These are phyloP conservation scores for Rhabditoides inermis DNA, from an alignment of 2,888 invertebrate species.

Conservation along the genomic window DNA sequence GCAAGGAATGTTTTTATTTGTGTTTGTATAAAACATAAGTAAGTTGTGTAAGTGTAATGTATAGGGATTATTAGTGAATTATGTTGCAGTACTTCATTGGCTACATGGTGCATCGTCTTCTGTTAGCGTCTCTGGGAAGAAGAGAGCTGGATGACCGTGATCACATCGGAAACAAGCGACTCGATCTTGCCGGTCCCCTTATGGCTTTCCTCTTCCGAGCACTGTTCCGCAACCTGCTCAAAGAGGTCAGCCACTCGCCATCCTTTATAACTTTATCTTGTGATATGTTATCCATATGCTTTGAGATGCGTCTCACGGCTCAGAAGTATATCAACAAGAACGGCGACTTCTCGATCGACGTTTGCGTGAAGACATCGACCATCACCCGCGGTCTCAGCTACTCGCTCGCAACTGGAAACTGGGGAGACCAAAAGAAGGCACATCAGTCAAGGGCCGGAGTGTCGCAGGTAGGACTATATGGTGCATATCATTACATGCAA, in stretches of 20 bases:
- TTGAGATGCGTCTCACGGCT: slow-evolving; percentile 94
- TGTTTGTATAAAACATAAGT: too few relatives aligned
- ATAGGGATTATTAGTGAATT: too few relatives aligned
- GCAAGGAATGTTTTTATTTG: slow-evolving; percentile 60
- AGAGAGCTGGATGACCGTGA: slow-evolving; percentile 96
- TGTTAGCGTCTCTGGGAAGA: slow-evolving; percentile 86
- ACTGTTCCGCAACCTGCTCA: slow-evolving; percentile 53
- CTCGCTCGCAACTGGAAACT: slow-evolving; percentile 96
- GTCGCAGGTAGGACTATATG: slow-evolving; percentile 63
- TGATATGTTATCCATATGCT: neutral
- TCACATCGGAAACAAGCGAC: slow-evolving; percentile 94
- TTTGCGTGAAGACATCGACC: slow-evolving; percentile 70
- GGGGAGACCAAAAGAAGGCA: slow-evolving; percentile 99
- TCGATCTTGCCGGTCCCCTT: slow-evolving; percentile 93
- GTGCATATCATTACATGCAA: neutral
- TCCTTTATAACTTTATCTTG: neutral
- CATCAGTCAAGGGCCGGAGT: slow-evolving; percentile 95
- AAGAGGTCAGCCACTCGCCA: slow-evolving; percentile 33
- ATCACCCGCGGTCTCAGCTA: slow-evolving; percentile 95
- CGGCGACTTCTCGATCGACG: slow-evolving; percentile 93
- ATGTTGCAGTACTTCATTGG: slow-evolving; percentile 53
- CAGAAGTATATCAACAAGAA: slow-evolving; percentile 98
- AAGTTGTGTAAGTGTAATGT: too few relatives aligned
- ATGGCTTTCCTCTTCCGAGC: slow-evolving; percentile 93
- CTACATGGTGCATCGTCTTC: slow-evolving; percentile 94